Conservation (phyloP, 2,113 vertebrate species). For the Epinephelus cyanopodus region DNA sequence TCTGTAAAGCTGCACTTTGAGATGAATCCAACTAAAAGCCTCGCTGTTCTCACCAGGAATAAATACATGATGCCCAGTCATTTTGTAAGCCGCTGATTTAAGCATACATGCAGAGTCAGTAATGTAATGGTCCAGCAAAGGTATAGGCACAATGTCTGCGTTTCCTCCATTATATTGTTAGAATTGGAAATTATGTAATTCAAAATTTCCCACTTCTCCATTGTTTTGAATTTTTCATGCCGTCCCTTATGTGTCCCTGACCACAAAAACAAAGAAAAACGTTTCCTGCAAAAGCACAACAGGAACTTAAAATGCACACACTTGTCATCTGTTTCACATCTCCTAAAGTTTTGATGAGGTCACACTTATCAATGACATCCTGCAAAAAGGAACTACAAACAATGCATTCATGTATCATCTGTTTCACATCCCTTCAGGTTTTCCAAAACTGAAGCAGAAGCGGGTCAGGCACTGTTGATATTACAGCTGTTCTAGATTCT, state of each 20-base stretch:
- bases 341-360: neutral
- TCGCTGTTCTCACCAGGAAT: slow-evolving; percentile 26
- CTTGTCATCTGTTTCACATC: neutral
- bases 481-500: neutral
- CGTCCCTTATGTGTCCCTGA: neutral
- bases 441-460: neutral
- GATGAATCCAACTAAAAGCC: slow-evolving; percentile 40
- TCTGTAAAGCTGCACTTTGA: slow-evolving; percentile 12
- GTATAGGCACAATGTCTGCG: no score
- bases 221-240: neutral
- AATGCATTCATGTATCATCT: neutral
- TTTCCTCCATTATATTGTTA: slow-evolving; percentile 2
- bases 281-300: neutral
- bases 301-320: neutral
- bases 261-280: neutral
- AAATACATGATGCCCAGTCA: slow-evolving; percentile 28
- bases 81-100: slow-evolving; percentile 45
- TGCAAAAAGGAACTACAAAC: neutral
- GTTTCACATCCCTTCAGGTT: neutral
- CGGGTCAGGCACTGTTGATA: neutral
- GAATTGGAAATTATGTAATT: neutral
- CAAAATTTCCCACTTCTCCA: neutral
- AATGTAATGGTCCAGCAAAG: neutral
- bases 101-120: slow-evolving; percentile 19
- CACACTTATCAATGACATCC: no score